phyloP scores from a whole-genome alignment of 2,113 vertebrate species.

The Catagonus wagneri region DNA sequence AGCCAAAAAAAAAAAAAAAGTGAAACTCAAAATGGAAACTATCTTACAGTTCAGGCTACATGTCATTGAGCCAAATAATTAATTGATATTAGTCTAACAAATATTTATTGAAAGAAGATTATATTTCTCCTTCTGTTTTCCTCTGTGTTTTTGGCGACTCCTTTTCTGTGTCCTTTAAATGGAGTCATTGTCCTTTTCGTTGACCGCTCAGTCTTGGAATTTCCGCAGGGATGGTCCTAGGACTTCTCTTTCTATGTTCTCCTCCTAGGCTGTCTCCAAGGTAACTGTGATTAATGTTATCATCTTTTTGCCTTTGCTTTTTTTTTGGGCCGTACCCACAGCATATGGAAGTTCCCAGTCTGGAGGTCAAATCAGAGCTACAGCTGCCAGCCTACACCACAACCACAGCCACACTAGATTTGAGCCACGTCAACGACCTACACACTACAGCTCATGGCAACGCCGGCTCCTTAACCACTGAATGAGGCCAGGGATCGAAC shows the following conservation, averaged over 20 bases:
- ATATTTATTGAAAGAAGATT: background rate
- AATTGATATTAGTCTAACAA: background rate
- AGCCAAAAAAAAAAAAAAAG: background rate
- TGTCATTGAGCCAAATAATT: background rate
- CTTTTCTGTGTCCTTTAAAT: background rate
- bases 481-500: too few relatives aligned
- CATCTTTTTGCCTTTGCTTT: too few relatives aligned
- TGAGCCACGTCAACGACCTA: too few relatives aligned
- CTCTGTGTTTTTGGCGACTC: background rate
- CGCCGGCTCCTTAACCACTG: too few relatives aligned
- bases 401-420: too few relatives aligned
- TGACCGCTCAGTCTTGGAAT: background rate
- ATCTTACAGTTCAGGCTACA: background rate
- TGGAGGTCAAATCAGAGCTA: too few relatives aligned
- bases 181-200: background rate
- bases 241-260: background rate
- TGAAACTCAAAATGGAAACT: background rate
- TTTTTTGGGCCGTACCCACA: too few relatives aligned
- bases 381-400: too few relatives aligned
- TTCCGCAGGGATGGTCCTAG: background rate
- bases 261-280: background rate
- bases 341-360: too few relatives aligned
- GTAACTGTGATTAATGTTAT: background rate
- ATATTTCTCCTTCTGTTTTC: background rate
- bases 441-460: too few relatives aligned